Evolutionary conservation across 2,113 vertebrate species (phyloP), one percentile per base, ranked within the genome.

Genomic region (Micronycteris hirsuta): DNA sequence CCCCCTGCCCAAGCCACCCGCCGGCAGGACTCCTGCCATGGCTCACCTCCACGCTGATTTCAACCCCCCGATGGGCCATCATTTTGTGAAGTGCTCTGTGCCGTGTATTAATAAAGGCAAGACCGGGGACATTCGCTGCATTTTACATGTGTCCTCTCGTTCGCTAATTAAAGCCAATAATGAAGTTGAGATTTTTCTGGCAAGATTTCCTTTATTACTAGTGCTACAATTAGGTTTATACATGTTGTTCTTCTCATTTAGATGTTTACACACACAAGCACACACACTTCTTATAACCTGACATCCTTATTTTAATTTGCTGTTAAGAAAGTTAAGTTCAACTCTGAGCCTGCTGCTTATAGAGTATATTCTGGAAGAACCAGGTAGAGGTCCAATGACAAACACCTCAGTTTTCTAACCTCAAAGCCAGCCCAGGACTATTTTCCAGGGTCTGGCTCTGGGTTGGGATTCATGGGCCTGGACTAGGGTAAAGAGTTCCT

Each of bases 131-230:
- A 41, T 20, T 52, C 28, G n/a, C 47, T 67, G 38, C 36, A 20
- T 91, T 86, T 67, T 78, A 36, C 73, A 52, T 89, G 54, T 71
- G 67, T 82, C 71, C 74, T 95, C 70, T 78, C 14, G 4, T 88
- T 86, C 73, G 19, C 67, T 92, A 73, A 97, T 96, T 94, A 97
- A 94, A 92, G 28, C 31, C 71, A 96, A 41, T 97, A 91, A 94
- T 93, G 77, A 95, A 95, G 68, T n/a, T 77, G 54, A 82, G 92
- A 87, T 95, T 70, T 91, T 33, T n/a, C 96, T 92, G 49, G 77
- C 61, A 97, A 88, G 68, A 78, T 83, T 95, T 81, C 38, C 49
- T 94, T 90, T 73, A 86, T 91, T 82, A 83, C 77, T 77, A 91
- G 45, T 17, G 17, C 22, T 49, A 78, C 77, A 83, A 65, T 92